phyloP scores from a whole-genome alignment of 2,888 invertebrate species.

The Glyphotaelius pellucidus region DNA sequence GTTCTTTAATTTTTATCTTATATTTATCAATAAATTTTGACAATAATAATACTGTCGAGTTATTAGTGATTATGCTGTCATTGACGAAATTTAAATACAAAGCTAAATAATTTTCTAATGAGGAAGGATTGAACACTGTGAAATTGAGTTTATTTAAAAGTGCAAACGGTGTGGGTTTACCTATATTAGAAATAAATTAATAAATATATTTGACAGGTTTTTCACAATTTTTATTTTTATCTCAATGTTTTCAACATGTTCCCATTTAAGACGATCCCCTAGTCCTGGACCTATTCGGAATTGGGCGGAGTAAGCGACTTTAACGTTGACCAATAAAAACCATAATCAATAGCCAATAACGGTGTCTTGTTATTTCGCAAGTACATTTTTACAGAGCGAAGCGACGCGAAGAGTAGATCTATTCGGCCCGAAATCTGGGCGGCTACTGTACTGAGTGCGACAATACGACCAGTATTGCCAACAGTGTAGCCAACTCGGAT shows the following conservation, averaged over 20 bases:
- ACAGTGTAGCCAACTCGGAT: too few species aligned
- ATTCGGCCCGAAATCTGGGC: too few species aligned
- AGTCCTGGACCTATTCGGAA: too few species aligned
- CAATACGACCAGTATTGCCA: too few species aligned
- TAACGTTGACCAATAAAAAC: too few species aligned
- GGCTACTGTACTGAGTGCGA: too few species aligned
- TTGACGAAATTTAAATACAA: background rate
- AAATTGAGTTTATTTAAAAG: background rate
- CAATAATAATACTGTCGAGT: background rate
- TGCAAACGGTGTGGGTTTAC: background rate
- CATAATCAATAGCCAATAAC: too few species aligned
- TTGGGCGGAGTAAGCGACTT: too few species aligned
- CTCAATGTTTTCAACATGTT: background rate
- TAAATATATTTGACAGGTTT: background rate
- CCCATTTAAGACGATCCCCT: background rate
- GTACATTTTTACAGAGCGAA: too few species aligned
- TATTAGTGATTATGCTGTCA: background rate
- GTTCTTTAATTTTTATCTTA: background rate
- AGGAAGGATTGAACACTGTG: background rate
- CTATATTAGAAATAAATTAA: background rate
- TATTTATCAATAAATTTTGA: background rate
- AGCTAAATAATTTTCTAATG: background rate
- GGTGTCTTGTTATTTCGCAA: too few species aligned
- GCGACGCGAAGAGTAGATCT: too few species aligned
- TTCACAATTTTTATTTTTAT: background rate